Base-by-base conservation (phyloP, 2,888 invertebrate genomes). In the Oligia fasciuncula region DNA sequence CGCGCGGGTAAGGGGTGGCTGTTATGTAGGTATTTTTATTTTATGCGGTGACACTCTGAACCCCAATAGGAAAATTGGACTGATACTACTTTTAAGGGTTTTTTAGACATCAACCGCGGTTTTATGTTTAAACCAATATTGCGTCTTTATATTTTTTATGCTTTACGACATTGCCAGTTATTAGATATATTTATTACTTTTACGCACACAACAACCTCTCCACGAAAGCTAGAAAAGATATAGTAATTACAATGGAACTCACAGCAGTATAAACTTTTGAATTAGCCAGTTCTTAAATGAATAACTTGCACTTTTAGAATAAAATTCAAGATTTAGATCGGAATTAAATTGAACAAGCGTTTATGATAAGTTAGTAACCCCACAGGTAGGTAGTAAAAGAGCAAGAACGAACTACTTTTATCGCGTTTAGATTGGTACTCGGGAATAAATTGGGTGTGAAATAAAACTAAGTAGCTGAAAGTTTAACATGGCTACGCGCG, bases 11-110 rank as follows among this genome's bases (percentile, higher is more conserved):
- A 87, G 89, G 94, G 94, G 95, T 91, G 94, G 93, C 92, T 93
- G 94, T 95, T 94, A 94, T 93, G 93, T 94, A 93, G 94, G 94
- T 95, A 94, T 96, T 96, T 96, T 96, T 96, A 96, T 96, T 96
- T 96, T 95, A 95, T 94, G 94, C 94, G 93, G 94, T 95, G 95
- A 95, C 96, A 95, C 95, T 93, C 93, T 92, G 93, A 94, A 94
- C 94, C 87, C 94, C 94, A 94, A 95, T 96, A 96, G 95, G 95
- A 95, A 96, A 96, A 96, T 96, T 96, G 96, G 95, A 96, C 95
- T 95, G 95, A 94, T 96, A 95, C 95, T 95, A 95, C 94, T 95
- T 96, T 95, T 95, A 94, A 96, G 93, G 94, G 94, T 93, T 95
- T 95, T 95, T 96, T 94, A 93, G 95, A 94, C 94, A 94, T 93